Percentiles rank a stretch among this genome's conserved stretches.
These are phyloP conservation scores for Pogonomyrmex californicus DNA, from an alignment of 1,140 invertebrate species.

Conservation along the genomic window DNA sequence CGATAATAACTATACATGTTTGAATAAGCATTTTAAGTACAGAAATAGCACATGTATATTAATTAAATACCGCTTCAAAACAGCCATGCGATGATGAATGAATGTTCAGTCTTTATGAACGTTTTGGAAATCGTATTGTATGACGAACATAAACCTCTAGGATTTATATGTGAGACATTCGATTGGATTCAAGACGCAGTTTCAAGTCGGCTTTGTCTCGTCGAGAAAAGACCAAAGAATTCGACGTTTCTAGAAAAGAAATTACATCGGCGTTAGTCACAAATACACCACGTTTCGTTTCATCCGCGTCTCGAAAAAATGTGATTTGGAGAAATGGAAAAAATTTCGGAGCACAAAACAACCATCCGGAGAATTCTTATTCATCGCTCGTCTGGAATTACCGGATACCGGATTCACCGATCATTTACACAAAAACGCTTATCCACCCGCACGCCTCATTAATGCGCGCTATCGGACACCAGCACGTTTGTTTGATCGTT, in stretches of 20 bases:
- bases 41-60: not conserved
- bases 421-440: constrained; percentile 32
- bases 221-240: not conserved
- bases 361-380: not conserved
- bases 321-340: not conserved
- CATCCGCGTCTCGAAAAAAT: not conserved
- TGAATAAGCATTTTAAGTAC: not conserved
- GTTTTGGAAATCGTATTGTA: not conserved
- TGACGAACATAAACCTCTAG: not conserved
- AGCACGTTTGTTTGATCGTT: constrained; percentile 72
- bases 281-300: not conserved
- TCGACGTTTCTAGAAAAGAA: not conserved
- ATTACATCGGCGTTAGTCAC: not conserved
- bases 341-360: not conserved
- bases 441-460: constrained; percentile 13
- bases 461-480: constrained; percentile 2
- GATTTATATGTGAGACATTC: not conserved
- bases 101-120: not conserved
- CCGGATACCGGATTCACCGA: not conserved
- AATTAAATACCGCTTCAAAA: not conserved
- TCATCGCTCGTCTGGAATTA: not conserved
- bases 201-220: not conserved
- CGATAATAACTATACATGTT: not conserved
- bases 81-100: not conserved
- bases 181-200: not conserved